Evolutionary conservation across 2,888 invertebrate species (phyloP).

Genomic region (Acanthosepion esculentum): DNA sequence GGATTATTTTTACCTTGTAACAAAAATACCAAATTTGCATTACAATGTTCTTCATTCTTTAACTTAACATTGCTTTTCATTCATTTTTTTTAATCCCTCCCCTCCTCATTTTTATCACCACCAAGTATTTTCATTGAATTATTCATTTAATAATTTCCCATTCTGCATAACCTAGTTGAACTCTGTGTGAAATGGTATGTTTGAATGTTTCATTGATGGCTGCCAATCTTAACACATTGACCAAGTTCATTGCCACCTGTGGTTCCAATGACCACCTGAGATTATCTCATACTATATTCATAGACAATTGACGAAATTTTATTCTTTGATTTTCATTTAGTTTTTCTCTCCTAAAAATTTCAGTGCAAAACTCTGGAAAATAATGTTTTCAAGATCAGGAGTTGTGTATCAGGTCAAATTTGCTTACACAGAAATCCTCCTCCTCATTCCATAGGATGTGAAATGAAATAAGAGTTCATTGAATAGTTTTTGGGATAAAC

Average conservation of each 20-base stretch:
- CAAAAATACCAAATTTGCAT: background rate
- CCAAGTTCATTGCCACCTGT: background rate
- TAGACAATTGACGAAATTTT: background rate
- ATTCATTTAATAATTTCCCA: constrained; percentile 21
- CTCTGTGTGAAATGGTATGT: background rate
- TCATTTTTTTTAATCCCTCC: background rate
- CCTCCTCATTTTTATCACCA: background rate
- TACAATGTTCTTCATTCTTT: background rate
- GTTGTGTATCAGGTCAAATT: background rate
- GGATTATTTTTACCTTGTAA: background rate
- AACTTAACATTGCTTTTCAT: background rate
- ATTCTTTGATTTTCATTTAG: background rate
- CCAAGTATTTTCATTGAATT: background rate
- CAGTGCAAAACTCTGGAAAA: background rate
- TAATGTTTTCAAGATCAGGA: background rate
- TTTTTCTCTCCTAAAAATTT: background rate
- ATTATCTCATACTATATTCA: background rate
- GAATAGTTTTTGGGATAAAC: too few relatives aligned
- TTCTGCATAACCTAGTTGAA: background rate
- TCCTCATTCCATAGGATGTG: too few relatives aligned
- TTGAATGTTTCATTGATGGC: background rate
- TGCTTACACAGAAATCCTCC: background rate
- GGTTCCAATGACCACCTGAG: background rate
- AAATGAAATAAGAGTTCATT: too few relatives aligned
- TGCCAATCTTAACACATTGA: background rate